Evolutionary conservation across 2,113 vertebrate genomes (phyloP).

Genomic region (Sebastes schlegelii): DNA sequence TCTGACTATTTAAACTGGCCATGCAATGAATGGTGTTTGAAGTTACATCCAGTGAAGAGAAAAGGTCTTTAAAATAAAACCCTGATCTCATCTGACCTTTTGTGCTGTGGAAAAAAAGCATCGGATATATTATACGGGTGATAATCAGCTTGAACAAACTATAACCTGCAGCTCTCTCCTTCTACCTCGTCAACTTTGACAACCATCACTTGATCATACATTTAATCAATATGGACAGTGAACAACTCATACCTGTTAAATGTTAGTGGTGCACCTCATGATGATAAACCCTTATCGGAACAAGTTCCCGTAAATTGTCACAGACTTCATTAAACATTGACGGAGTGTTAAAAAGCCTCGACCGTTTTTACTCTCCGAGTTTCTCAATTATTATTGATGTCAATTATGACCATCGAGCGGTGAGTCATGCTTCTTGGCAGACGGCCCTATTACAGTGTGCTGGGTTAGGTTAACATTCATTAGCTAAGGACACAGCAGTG

Average conservation of each 20-base stretch:
- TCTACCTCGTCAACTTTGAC: neutral
- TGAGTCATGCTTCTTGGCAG: slow-evolving; percentile 54
- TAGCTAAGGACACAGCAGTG: slow-evolving; percentile 22
- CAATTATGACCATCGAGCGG: slow-evolving; percentile 53
- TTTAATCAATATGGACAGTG: neutral
- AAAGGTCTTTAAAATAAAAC: neutral
- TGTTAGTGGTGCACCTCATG: neutral
- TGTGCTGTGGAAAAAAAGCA: neutral
- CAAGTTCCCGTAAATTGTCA: slow-evolving; percentile 3
- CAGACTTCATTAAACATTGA: slow-evolving; percentile 44
- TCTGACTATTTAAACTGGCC: neutral
- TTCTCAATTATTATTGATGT: slow-evolving; percentile 24
- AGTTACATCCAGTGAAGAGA: neutral
- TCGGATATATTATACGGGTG: neutral
- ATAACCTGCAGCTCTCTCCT: neutral
- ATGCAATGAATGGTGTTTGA: neutral
- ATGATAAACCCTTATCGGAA: slow-evolving; percentile 36
- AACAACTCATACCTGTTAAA: neutral
- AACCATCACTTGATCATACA: slow-evolving; percentile 16
- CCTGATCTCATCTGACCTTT: neutral
- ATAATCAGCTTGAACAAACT: slow-evolving; percentile 8
- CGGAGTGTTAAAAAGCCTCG: neutral
- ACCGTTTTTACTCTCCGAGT: neutral
- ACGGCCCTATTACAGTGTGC: neutral
- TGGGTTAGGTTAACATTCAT: slow-evolving; percentile 46